phyloP scores from a whole-genome alignment of 1,140 invertebrate genomes.

The Stenopsyche tienmushanensis region DNA sequence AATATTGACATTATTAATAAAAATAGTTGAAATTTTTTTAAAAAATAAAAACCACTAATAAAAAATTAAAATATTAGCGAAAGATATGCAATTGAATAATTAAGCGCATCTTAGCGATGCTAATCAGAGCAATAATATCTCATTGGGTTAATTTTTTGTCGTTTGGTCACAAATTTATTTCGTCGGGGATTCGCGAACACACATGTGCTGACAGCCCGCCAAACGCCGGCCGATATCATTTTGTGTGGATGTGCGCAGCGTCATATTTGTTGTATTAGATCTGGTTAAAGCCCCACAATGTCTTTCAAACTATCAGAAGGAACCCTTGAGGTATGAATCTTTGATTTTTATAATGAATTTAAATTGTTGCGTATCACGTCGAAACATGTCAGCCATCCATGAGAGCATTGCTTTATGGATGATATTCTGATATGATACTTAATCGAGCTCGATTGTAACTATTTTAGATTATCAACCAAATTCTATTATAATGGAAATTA shows the following conservation, averaged over 20 bases:
- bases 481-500: background rate
- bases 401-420: background rate
- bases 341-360: background rate
- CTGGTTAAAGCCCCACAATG: constrained; percentile 12
- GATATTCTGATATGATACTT: background rate
- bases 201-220: background rate
- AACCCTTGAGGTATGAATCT: constrained; percentile 37
- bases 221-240: background rate
- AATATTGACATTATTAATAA: too few species aligned
- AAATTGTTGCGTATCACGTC: background rate
- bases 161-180: too few species aligned
- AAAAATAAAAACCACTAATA: too few species aligned
- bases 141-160: too few species aligned
- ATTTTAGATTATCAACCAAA: background rate
- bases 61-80: too few species aligned
- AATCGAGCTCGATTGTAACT: background rate
- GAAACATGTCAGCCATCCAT: background rate
- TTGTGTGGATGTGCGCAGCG: background rate
- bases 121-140: too few species aligned
- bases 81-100: too few species aligned
- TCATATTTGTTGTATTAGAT: background rate
- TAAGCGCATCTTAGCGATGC: too few species aligned
- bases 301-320: constrained; percentile 41
- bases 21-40: too few species aligned
- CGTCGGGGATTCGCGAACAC: too few species aligned